Base-by-base conservation (phyloP, 2,888 invertebrate genomes). In the Arctia plantaginis region DNA sequence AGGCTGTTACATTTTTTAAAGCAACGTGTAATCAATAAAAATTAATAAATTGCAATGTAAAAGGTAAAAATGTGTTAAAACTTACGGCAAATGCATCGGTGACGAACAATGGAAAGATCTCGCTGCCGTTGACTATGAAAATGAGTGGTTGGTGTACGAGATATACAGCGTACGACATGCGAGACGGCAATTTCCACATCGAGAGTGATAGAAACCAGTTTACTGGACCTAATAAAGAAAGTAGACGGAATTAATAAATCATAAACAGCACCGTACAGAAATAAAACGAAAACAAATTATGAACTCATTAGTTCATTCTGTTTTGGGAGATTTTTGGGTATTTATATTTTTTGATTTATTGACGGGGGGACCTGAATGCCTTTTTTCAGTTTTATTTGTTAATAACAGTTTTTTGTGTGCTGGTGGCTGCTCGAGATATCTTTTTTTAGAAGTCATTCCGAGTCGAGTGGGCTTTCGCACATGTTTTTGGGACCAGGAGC, bases 151-250 rank as follows among this genome's bases (percentile, higher is more conserved):
- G 84, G 85, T 97, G 96, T 0, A 96, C 82, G 18, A 97, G 85
- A 80, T 96, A 97, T 87, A 96, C 93, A 15, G 96, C 96, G 79
- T 96, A 97, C 0, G 96, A 96, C 20, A 97, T 89, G 23, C 96
- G 93, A 1, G 95, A 95, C 0, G 96, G 91, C 20, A 96, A 88
- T 87, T 96, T 95, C 93, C 96, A 96, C 55, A 96, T 82, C 23
- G 88, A 85, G 1, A 94, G 85, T 0, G 96, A 96, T 0, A 96
- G 88, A 77, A 96, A 93, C 94, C 95, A 96, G 83, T 96, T 95
- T 10, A 96, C 87, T 18, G 94, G 91, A 80, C 96, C 96, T 96
- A 78, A n/a, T 65, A 27, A 13, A 59, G n/a, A 20, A 65, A 47
- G 12, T 12, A 76, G 33, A 70, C 4, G 64, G 44, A 27, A 15